Conservation (phyloP, 2,888 invertebrate genomes). For the Chymomyza procnemis region DNA sequence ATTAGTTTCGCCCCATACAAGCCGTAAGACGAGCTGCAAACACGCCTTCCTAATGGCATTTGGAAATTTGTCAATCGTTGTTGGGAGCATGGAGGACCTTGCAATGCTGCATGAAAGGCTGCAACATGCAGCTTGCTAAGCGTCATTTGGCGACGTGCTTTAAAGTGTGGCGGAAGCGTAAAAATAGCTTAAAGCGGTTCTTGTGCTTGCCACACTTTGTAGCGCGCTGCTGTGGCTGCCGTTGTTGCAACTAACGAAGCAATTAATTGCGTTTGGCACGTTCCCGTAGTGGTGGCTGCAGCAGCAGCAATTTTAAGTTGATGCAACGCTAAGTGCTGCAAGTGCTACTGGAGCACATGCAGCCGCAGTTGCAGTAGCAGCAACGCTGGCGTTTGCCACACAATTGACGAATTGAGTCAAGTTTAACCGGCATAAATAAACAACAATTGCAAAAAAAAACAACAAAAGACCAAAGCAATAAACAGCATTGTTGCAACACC, state of each 20-base stretch:
- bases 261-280: conserved; percentile 70
- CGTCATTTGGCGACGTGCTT: conserved; percentile 8
- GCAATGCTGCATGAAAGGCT: background rate
- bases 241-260: conserved; percentile 66
- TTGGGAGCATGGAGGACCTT: conserved; percentile 17
- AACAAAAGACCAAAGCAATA: background rate
- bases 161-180: conserved; percentile 55
- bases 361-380: background rate
- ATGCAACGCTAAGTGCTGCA: conserved; percentile 69
- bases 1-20: background rate
- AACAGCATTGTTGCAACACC: conserved; percentile 19
- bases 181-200: conserved; percentile 56
- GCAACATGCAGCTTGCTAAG: background rate
- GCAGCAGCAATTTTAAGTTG: conserved; percentile 59
- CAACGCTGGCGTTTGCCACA: conserved; percentile 45
- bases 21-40: conserved; percentile 42
- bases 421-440: conserved; percentile 29
- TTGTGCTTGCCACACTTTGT: conserved; percentile 2
- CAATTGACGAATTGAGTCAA: conserved; percentile 69
- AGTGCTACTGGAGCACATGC: conserved; percentile 28
- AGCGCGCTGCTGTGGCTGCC: background rate
- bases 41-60: conserved; percentile 71
- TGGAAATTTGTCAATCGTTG: conserved; percentile 70
- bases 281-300: conserved; percentile 42
- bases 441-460: conserved; percentile 25